These are phyloP conservation scores for Eristalis intricaria DNA, from an alignment of 2,888 invertebrate genomes.

Conservation along the genomic window DNA sequence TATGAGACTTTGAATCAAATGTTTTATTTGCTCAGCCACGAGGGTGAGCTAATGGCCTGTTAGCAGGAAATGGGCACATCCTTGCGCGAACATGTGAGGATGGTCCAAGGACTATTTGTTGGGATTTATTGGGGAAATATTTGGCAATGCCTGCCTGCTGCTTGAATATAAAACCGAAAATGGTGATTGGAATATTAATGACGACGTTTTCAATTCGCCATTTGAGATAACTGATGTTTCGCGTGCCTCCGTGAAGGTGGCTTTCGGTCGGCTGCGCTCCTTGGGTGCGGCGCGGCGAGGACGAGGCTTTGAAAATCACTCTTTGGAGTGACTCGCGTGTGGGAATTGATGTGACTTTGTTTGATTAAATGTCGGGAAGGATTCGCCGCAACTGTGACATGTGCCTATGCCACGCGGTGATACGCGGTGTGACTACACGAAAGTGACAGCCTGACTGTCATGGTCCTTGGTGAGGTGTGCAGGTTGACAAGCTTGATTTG, in stretches of 20 bases:
- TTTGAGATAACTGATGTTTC: conserved; percentile 18
- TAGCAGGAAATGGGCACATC: conserved; percentile 20
- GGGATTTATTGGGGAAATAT: conserved; percentile 31
- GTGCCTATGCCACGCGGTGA: not conserved
- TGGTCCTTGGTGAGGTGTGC: too few relatives aligned
- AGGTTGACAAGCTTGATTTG: too few relatives aligned
- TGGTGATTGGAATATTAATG: conserved; percentile 37
- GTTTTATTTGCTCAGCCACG: conserved; percentile 16
- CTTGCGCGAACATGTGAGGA: not conserved
- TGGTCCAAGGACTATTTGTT: conserved; percentile 15
- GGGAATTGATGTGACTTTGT: not conserved
- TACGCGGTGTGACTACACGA: too few relatives aligned
- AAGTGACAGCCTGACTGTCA: too few relatives aligned
- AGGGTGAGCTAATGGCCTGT: conserved; percentile 18
- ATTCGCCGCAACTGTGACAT: not conserved
- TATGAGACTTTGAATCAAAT: conserved; percentile 26
- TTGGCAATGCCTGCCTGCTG: conserved; percentile 2
- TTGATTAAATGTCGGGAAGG: not conserved
- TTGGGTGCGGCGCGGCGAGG: not conserved
- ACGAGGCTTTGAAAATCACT: not conserved
- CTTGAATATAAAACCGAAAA: not conserved
- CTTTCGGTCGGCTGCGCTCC: not conserved
- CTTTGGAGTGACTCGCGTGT: not conserved
- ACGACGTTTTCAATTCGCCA: conserved; percentile 27
- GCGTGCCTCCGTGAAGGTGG: not conserved